phyloP scores from a whole-genome alignment of 2,797 vertebrate species.

The Bovichtus diacanthus region DNA sequence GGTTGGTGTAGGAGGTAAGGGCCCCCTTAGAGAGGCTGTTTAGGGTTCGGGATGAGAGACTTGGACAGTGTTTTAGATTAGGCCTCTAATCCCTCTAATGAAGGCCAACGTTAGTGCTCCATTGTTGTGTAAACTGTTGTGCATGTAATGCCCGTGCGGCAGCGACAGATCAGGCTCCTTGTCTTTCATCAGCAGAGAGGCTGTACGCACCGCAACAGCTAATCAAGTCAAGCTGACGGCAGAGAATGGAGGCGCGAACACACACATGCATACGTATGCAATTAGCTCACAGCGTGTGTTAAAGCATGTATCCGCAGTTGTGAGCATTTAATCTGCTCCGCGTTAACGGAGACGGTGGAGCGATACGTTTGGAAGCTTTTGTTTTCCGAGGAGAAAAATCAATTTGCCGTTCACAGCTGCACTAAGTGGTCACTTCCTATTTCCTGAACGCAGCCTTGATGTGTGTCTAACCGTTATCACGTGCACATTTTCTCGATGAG shows the following conservation, averaged over 20 bases:
- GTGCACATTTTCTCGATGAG: conserved; percentile 44
- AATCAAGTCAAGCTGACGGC: conserved; percentile 73
- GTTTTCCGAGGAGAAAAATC: conserved; percentile 66
- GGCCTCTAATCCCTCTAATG: conserved; percentile 77
- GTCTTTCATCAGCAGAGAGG: conserved; percentile 74
- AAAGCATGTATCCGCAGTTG: conserved; percentile 33
- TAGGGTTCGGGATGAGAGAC: conserved; percentile 72
- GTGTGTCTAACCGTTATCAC: conserved; percentile 56
- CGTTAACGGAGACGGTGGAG: conserved; percentile 40
- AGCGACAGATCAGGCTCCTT: conserved; percentile 70
- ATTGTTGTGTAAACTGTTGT: conserved; percentile 73
- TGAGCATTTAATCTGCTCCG: conserved; percentile 62
- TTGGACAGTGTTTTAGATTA: conserved; percentile 74
- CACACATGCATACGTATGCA: conserved; percentile 41
- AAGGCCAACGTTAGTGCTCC: conserved; percentile 67
- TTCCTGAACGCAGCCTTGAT: conserved; percentile 70
- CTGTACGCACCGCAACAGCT: conserved; percentile 51
- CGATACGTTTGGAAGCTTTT: conserved; percentile 61
- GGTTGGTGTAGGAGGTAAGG: conserved; percentile 58
- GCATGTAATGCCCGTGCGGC: conserved; percentile 54
- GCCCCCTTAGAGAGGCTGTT: conserved; percentile 68
- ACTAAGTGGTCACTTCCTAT: conserved; percentile 69
- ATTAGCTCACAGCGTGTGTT: conserved; percentile 51
- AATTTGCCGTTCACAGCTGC: conserved; percentile 57
- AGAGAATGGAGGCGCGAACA: conserved; percentile 37